Evolutionary conservation across 1,140 invertebrate genomes (phyloP), one percentile per base, ranked within the genome.

Genomic region (Battus philenor): DNA sequence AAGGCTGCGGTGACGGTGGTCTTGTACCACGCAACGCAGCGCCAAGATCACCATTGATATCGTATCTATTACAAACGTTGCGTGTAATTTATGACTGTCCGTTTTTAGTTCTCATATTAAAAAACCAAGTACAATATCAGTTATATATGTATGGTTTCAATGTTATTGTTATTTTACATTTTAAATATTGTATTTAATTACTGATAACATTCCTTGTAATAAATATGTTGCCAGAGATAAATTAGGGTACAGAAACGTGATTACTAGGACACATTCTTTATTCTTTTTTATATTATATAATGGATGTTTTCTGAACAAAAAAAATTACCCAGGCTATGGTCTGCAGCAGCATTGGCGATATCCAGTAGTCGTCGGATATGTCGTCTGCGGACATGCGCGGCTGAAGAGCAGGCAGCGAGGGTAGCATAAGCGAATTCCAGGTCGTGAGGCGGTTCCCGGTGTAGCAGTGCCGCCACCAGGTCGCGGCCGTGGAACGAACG

Each of bases 21-120:
- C 93, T 50, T 93, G 93, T n/a, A 93, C 92, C 44, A 95, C 93
- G 73, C 94, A 96, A 38, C 92, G 90, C 39, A 95, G 78, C 0
- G 94, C 93, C 71, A 95, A 79, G 12, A 95, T 91, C 9, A 94
- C 93, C 90, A 95, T 94, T 0, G 93, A 91, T 51, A 95, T 91
- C 1, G 94, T 94, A 59, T 96, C 94, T 92, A 67, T 2, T 84
- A 80, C 11, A 45, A 20, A 20, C 8, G n/a, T n/a, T n/a, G n/a
- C n/a, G n/a, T n/a, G n/a, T n/a, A n/a, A n/a, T n/a, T n/a, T n/a
- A n/a, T n/a, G n/a, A n/a, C n/a, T n/a, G n/a, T n/a, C n/a, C n/a
- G n/a, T n/a, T n/a, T n/a, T n/a, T n/a, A n/a, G n/a, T n/a, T n/a
- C n/a, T n/a, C n/a, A n/a, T n/a, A n/a, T n/a, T n/a, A n/a, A n/a